phyloP scores from a whole-genome alignment of 2,888 invertebrate genomes.

The Stenolophus ochropezus region DNA sequence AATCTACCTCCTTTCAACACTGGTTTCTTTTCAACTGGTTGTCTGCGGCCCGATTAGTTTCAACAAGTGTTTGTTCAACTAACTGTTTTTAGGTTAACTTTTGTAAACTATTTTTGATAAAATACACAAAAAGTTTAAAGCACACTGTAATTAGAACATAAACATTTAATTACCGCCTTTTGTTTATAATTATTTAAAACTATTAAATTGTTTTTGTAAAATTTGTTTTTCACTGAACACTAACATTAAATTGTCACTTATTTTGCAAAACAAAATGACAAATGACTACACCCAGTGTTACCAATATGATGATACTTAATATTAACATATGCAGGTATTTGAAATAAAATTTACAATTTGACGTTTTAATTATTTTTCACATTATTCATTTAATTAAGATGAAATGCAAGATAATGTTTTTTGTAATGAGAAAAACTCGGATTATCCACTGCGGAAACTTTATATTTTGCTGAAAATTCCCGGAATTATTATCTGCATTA shows the following conservation, averaged over 20 bases:
- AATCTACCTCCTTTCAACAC: constrained; percentile 51
- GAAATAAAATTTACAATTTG: not conserved
- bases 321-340: too few relatives aligned
- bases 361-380: constrained; percentile 9
- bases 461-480: constrained; percentile 33
- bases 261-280: constrained; percentile 13
- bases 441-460: constrained; percentile 16
- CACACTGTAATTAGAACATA: not conserved
- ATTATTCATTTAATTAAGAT: constrained; percentile 20
- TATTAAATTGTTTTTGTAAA: not conserved
- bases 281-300: not conserved
- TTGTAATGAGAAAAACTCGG: constrained; percentile 24
- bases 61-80: constrained; percentile 46
- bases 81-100: constrained; percentile 29
- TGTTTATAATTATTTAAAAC: not conserved
- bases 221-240: not conserved
- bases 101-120: not conserved
- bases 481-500: constrained; percentile 24
- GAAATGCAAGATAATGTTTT: constrained; percentile 17
- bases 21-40: constrained; percentile 37
- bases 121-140: not conserved
- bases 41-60: constrained; percentile 12
- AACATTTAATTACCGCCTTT: not conserved
- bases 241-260: not conserved
- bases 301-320: too few relatives aligned